Evolutionary conservation across 2,113 vertebrate species (phyloP), one percentile per base, ranked within the genome.

Genomic region (Catharus fuscescens): DNA sequence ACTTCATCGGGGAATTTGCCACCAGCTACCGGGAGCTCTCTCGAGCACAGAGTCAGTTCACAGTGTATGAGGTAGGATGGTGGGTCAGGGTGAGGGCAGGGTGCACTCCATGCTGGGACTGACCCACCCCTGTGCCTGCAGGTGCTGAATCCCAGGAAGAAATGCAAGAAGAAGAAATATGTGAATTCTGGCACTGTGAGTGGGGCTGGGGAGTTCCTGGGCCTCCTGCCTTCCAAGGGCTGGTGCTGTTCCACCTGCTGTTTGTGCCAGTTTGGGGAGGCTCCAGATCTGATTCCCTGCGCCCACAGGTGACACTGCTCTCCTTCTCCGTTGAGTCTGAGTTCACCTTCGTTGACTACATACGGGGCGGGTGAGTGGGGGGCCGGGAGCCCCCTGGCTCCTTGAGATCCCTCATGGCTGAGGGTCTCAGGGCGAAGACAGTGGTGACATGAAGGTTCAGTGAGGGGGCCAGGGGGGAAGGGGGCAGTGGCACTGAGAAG

Each of bases 151-250:
- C 99, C 99, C 47, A 98, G 99, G 97, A 99, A 99, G 98, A 99
- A 99, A 97, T 99, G 99, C 94, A 99, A 99, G 97, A 99, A 99
- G 98, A 99, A 99, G 98, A 99, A 99, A 98, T 99, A 99, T 2
- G 97, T 99, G 81, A 99, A 99, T 96, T 99, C 99, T 1, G 99
- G 99, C 90, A 99, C 99, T 0, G 99, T 99, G 97, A 98, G 99
- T 98, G 42, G 17, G 66, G 57, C 66, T 44, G 42, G 74, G 65
- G 53, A 2, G 0, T 45, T 80, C 31, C 64, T 77, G 67, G 56
- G 48, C 66, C 17, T 70, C 38, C 17, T 57, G 40, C 42, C 17
- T 42, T 10, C 0, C 8, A 54, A 5, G 32, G 9, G 21, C 29
- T 62, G 25, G 14, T 57, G 24, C 1, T 1, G 36, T 29, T 90